Evolutionary conservation across 64 coral and sea anemone genomes (phyloP).

Genomic region (Actinia tenebrosa): DNA sequence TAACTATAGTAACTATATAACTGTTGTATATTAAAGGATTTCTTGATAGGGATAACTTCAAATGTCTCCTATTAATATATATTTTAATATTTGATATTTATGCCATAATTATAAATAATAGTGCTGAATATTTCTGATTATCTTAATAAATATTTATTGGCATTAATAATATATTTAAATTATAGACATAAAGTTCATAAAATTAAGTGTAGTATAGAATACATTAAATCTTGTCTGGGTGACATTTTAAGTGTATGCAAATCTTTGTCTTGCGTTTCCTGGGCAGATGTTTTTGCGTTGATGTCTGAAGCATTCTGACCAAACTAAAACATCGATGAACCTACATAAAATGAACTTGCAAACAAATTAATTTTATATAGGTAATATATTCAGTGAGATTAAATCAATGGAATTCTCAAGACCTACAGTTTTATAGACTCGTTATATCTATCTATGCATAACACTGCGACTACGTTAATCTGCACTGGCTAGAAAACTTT

Average conservation of each 20-base stretch:
- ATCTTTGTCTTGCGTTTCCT: background rate
- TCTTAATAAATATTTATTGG: background rate
- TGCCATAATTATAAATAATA: too few relatives aligned
- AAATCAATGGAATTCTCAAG: background rate
- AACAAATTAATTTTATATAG: background rate
- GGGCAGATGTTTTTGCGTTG: background rate
- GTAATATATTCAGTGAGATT: background rate
- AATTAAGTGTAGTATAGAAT: background rate
- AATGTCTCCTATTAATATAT: too few relatives aligned
- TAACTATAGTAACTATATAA: too few relatives aligned
- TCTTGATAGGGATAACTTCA: too few relatives aligned
- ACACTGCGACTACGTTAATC: background rate
- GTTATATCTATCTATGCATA: background rate
- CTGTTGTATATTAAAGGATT: too few relatives aligned
- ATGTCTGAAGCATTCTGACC: background rate
- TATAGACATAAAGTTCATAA: background rate
- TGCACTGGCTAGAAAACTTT: background rate
- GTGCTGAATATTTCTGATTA: too few relatives aligned
- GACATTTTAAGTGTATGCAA: constrained; percentile 3
- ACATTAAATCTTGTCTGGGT: background rate
- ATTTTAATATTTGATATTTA: too few relatives aligned
- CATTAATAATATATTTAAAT: background rate
- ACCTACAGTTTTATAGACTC: background rate
- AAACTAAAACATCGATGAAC: background rate
- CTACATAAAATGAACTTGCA: background rate